Conservation (phyloP, 2,113 vertebrate genomes). For the Egretta garzetta region DNA sequence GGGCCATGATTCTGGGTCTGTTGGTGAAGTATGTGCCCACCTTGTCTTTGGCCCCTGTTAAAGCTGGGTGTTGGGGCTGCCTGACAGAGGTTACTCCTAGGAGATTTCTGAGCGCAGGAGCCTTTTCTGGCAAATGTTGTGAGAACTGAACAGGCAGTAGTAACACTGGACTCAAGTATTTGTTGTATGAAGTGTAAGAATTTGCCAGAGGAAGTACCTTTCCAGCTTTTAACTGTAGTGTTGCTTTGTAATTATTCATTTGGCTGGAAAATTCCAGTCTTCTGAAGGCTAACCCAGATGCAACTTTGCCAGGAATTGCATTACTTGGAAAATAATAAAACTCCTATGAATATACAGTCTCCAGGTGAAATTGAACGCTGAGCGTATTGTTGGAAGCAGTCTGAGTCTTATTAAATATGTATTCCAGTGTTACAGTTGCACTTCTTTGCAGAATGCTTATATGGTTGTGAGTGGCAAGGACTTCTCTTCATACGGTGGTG, state of each 20-base stretch:
- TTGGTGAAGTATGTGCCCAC: background rate
- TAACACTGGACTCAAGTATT: background rate
- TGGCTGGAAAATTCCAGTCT: conserved; percentile 26
- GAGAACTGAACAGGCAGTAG: background rate
- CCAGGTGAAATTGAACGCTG: background rate
- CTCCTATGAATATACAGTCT: background rate
- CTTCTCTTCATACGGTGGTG: background rate
- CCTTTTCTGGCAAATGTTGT: background rate
- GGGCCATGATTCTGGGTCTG: background rate
- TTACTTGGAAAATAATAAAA: conserved; percentile 29
- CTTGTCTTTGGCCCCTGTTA: background rate
- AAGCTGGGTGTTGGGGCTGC: background rate
- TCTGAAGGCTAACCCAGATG: background rate
- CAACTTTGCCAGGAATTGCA: conserved; percentile 14
- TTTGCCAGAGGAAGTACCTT: conserved; percentile 11
- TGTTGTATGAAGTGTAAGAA: background rate
- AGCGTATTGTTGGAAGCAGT: background rate
- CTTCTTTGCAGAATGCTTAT: background rate
- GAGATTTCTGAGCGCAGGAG: background rate
- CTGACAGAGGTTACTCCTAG: background rate
- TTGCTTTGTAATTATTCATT: conserved; percentile 20
- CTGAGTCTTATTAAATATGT: background rate
- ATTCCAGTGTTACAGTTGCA: background rate
- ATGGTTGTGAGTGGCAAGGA: background rate
- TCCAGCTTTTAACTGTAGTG: background rate